phyloP scores from a whole-genome alignment of 2,113 vertebrate genomes.

The Pseudonaja textilis region DNA sequence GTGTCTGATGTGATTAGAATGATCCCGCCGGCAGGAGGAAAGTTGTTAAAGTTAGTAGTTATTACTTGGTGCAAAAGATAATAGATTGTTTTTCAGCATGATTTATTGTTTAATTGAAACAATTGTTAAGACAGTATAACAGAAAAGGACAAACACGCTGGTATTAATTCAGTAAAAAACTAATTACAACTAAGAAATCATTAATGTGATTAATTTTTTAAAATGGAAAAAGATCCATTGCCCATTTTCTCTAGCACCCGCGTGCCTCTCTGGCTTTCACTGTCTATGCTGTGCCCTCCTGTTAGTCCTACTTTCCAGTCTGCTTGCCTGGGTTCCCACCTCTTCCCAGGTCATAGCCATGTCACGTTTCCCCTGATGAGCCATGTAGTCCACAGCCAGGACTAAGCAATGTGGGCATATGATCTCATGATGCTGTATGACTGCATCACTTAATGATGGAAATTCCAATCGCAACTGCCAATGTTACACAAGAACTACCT shows the following conservation, averaged over 20 bases:
- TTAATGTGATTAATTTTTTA: neutral
- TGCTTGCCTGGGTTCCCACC: neutral
- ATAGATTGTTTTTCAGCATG: neutral
- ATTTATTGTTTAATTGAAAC: neutral
- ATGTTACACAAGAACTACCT: neutral
- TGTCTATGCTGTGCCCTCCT: neutral
- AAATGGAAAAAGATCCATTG: neutral
- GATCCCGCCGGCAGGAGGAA: neutral
- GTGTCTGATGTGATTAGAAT: neutral
- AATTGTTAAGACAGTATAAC: neutral
- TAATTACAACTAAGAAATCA: neutral
- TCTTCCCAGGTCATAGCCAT: neutral
- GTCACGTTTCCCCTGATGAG: neutral
- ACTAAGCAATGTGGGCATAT: neutral
- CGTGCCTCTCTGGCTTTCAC: no score
- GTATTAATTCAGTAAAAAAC: neutral
- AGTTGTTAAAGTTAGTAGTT: neutral
- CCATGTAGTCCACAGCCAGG: neutral
- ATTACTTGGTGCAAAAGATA: neutral
- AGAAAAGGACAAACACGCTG: neutral
- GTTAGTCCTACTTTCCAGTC: neutral
- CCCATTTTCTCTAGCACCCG: neutral
- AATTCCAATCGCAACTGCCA: neutral
- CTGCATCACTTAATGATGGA: neutral
- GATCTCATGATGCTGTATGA: neutral